Evolutionary conservation across 2,888 invertebrate species (phyloP).

Genomic region (Diarsia brunnea): DNA sequence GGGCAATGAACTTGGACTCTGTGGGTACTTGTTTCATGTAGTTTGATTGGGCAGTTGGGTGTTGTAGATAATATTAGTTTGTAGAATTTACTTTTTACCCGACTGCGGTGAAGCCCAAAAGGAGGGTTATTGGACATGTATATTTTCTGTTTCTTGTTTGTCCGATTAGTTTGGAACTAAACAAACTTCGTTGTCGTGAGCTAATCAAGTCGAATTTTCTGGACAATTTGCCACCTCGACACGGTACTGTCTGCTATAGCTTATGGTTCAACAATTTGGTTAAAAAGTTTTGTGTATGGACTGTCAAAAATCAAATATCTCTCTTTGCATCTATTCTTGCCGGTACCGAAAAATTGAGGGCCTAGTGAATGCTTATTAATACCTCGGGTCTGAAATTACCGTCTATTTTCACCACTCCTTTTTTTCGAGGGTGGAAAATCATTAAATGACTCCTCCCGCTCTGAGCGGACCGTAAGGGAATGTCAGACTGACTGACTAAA

Average conservation of each 20-base stretch:
- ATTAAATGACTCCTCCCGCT: no score
- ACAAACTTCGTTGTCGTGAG: neutral
- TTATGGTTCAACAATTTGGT: neutral
- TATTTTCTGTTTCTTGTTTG: neutral
- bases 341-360: neutral
- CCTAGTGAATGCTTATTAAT: neutral
- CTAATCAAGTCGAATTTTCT: neutral
- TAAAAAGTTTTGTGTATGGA: neutral
- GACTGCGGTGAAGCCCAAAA: no score
- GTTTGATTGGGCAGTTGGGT: neutral
- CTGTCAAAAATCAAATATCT: no score
- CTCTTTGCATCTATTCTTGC: neutral
- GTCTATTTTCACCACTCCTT: neutral
- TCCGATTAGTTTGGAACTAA: neutral
- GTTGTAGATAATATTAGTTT: neutral
- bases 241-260: neutral
- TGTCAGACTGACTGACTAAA: no score
- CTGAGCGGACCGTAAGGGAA: no score
- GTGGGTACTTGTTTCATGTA: neutral
- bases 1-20: constrained; percentile 43
- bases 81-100: no score
- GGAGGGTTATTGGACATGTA: neutral
- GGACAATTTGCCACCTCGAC: neutral
- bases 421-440: no score
- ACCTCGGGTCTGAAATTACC: neutral